phyloP scores from a whole-genome alignment of 92 coral and sea anemone genomes.

The Chrysogorgia sp. region DNA sequence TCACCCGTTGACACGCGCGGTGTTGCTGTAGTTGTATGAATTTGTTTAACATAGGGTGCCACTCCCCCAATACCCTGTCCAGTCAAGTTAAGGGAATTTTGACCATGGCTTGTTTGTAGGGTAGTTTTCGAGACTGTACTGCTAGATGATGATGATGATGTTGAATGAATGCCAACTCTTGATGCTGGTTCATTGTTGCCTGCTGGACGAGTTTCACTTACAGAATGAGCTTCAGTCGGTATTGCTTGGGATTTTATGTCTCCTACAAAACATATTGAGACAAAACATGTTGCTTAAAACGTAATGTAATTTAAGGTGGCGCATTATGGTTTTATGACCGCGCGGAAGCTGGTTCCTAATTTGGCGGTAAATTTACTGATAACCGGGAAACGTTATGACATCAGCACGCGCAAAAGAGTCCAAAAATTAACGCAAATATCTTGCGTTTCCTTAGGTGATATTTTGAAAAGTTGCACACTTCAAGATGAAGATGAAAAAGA shows the following conservation, averaged over 20 bases:
- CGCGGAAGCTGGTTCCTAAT: too few relatives aligned
- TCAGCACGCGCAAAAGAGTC: too few relatives aligned
- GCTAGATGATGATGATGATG: conserved; percentile 9
- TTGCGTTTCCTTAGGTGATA: too few relatives aligned
- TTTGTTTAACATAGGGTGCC: conserved; percentile 18
- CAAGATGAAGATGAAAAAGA: too few relatives aligned
- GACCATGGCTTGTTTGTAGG: background rate
- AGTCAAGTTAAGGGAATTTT: conserved; percentile 24
- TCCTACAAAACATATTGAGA: conserved; percentile 19
- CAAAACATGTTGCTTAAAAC: background rate
- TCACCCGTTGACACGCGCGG: conserved; percentile 15
- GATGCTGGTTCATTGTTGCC: conserved; percentile 26
- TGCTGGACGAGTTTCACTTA: conserved; percentile 30
- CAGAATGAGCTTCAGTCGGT: conserved; percentile 46
- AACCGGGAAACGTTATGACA: too few relatives aligned
- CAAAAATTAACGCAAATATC: too few relatives aligned
- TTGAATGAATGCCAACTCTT: conserved; percentile 2
- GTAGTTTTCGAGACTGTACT: conserved; percentile 28
- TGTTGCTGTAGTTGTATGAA: conserved; percentile 29
- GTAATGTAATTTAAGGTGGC: too few relatives aligned
- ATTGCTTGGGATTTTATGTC: conserved; percentile 43
- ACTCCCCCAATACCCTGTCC: conserved; percentile 8
- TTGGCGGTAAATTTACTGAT: too few relatives aligned
- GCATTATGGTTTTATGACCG: too few relatives aligned
- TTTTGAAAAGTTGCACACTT: too few relatives aligned